phyloP scores from a whole-genome alignment of 2,888 invertebrate species.

The Anoncus sp. region DNA sequence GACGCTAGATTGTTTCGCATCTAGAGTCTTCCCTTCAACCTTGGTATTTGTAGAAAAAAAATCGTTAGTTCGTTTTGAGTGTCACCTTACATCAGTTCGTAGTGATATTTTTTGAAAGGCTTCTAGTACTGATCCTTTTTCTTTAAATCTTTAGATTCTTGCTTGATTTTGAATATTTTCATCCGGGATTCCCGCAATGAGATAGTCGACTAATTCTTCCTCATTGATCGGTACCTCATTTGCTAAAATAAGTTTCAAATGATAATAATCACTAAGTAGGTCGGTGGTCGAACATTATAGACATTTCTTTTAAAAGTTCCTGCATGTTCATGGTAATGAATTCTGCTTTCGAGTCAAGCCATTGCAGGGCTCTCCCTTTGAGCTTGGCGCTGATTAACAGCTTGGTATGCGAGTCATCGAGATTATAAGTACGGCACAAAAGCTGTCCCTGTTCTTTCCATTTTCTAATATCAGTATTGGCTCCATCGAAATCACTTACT shows the following conservation, averaged over 20 bases:
- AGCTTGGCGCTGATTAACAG: too few species aligned
- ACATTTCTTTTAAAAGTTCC: slow-evolving; percentile 57
- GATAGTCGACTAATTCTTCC: slow-evolving; percentile 55
- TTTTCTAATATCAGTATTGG: slow-evolving; percentile 37
- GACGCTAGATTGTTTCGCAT: too few species aligned
- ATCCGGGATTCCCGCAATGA: slow-evolving; percentile 61
- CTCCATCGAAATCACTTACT: slow-evolving; percentile 50
- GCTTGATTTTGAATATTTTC: slow-evolving; percentile 52
- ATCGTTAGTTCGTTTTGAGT: too few species aligned
- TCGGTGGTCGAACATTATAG: slow-evolving; percentile 57
- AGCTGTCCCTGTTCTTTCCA: slow-evolving; percentile 56
- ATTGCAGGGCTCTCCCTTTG: slow-evolving; percentile 51
- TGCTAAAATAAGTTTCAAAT: slow-evolving; percentile 60
- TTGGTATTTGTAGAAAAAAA: slow-evolving; percentile 8
- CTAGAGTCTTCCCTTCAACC: too few species aligned
- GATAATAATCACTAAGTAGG: slow-evolving; percentile 62
- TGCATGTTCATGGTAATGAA: slow-evolving; percentile 39
- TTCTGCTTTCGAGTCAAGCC: slow-evolving; percentile 57
- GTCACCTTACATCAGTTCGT: too few species aligned
- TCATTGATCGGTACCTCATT: slow-evolving; percentile 55
- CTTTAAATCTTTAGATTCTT: slow-evolving; percentile 39
- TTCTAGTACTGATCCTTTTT: slow-evolving; percentile 4
- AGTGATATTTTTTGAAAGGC: slow-evolving; percentile 32
- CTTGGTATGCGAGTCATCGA: slow-evolving; percentile 57
- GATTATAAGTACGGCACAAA: slow-evolving; percentile 46